Evolutionary conservation across 2,113 vertebrate genomes (phyloP), one percentile per base, ranked within the genome.

Genomic region (Cercopithecus mona): DNA sequence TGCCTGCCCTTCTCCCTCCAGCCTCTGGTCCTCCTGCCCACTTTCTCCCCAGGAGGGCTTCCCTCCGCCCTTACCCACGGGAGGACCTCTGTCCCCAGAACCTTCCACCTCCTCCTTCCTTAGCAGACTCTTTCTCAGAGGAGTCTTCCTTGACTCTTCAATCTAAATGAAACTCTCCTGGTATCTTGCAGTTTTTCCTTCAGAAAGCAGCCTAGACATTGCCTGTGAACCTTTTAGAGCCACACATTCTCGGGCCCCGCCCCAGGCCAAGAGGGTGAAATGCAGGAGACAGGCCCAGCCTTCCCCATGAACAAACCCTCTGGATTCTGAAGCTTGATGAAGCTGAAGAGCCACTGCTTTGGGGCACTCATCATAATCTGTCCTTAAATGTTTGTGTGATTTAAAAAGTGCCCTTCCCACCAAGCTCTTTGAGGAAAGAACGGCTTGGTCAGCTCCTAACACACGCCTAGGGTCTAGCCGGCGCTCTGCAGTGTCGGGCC

Each of bases 11-110:
- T 12, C 61, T 64, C 11, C 11, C 61, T 64, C 61, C 27, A 64
- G 61, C 27, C 61, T 64, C 61, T 64, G 12, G 61, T 64, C 5
- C 12, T 25, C 3, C 61, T n/a, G 73, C 20, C 86, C 86, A 1
- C 6, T 18, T 22, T 73, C 32, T 45, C 8, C 61, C 27, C 1
- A 7, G 73, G 38, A 30, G 0, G 14, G 5, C 35, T 84, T 32
- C 43, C n/a, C 1, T 9, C 3, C 7, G 13, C 27, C 1, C 4
- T 1, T 12, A 0, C 27, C 4, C 4, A 3, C 6, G 0, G 5
- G 10, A 13, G 1, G n/a, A 5, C 5, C 23, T 61, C 13, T 55
- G 57, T 75, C 50, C 30, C 16, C 32, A 40, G 23, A 11, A 27
- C 23, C n/a, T 32, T 10, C 25, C 8, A 16, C 11, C 40, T 25